These are phyloP conservation scores for Lophura nycthemera DNA, from an alignment of 2,113 vertebrate genomes.

Conservation along the genomic window DNA sequence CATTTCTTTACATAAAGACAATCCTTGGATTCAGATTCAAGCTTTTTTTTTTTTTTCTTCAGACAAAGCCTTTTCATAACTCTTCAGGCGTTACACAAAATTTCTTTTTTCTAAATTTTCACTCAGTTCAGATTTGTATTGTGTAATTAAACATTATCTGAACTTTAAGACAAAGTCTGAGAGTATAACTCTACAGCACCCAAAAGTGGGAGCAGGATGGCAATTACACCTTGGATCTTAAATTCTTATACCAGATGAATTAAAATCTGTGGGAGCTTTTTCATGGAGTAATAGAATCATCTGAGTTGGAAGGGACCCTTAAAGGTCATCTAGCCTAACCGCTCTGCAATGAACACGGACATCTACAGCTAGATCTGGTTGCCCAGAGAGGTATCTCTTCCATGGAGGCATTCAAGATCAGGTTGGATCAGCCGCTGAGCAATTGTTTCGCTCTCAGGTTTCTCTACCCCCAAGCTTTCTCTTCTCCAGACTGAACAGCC, in stretches of 20 bases:
- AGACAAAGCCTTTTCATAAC: slow-evolving; percentile 28
- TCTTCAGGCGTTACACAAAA: slow-evolving; percentile 7
- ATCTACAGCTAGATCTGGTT: no score
- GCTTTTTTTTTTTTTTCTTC: background rate
- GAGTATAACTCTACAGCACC: background rate
- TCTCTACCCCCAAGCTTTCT: no score
- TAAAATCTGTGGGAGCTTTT: background rate
- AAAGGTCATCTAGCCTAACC: no score
- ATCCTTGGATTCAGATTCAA: slow-evolving; percentile 31
- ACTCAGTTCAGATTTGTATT: background rate
- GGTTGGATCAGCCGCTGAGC: no score
- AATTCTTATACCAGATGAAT: background rate
- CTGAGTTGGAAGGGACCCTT: no score
- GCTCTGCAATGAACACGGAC: no score
- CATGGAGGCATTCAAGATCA: no score
- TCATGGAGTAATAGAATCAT: no score
- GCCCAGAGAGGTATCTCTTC: no score
- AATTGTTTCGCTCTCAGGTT: no score
- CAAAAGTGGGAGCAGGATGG: background rate
- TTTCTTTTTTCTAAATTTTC: background rate
- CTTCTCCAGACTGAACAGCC: no score
- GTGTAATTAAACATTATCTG: background rate
- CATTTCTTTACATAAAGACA: slow-evolving; percentile 25
- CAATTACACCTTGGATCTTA: background rate
- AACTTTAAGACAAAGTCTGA: background rate